Evolutionary conservation across 2,113 vertebrate genomes (phyloP).

Genomic region (Phyllostomus discolor): DNA sequence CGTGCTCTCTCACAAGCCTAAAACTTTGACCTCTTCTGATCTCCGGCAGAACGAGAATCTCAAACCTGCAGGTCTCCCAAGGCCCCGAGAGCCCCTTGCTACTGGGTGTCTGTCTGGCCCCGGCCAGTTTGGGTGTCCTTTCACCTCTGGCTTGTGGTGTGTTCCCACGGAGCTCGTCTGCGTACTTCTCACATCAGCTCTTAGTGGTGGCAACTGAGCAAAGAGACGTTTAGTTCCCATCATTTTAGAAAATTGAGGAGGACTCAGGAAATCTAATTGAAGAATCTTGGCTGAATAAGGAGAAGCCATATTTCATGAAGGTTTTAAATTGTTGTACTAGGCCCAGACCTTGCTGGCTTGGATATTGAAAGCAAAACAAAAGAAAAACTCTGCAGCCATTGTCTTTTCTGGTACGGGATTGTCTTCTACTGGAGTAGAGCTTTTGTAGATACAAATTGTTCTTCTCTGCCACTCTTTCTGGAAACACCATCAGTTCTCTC

Average conservation of each 20-base stretch:
- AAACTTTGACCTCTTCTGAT: not conserved
- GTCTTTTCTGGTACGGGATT: not conserved
- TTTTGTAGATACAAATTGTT: not conserved
- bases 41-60: not conserved
- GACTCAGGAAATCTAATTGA: constrained; percentile 6
- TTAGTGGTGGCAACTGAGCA: constrained; percentile 27
- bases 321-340: constrained; percentile 20
- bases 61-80: not conserved
- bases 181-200: not conserved
- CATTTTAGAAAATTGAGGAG: constrained; percentile 31
- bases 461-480: not conserved
- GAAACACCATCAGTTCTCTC: not conserved
- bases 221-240: constrained; percentile 38
- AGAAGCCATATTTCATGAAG: constrained; percentile 21
- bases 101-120: not conserved
- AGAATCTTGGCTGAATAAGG: constrained; percentile 16
- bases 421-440: not conserved
- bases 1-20: not conserved
- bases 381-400: not conserved
- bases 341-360: not conserved
- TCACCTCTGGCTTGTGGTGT: not conserved
- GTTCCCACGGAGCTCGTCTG: not conserved
- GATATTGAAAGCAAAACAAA: constrained; percentile 6
- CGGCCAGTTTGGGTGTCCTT: not conserved
- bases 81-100: not conserved